Percentiles rank a stretch among this genome's conserved stretches.
Conservation (phyloP, 2,888 invertebrate species). For the Brassicogethes aeneus region DNA sequence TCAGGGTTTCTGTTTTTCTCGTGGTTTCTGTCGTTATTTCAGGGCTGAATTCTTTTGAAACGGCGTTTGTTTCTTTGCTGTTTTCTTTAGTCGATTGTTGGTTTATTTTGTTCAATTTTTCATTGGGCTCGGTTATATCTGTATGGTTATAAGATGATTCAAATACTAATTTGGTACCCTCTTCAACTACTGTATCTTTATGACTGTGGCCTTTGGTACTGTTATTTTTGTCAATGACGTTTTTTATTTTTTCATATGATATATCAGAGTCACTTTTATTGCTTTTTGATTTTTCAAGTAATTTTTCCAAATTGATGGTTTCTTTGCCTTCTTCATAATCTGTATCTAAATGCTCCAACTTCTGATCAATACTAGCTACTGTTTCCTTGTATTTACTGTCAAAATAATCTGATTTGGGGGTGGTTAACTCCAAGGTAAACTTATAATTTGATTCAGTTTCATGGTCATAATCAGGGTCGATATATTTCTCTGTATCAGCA, state of each 20-base stretch:
- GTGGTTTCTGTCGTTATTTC: constrained; percentile 18
- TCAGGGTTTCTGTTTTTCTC: constrained; percentile 18
- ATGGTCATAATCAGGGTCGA: constrained; percentile 19
- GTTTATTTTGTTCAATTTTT: constrained; percentile 7
- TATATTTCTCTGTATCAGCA: constrained; percentile 36
- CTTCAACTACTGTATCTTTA: constrained; percentile 36
- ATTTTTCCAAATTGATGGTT: constrained; percentile 14
- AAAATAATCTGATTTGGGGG: constrained; percentile 47
- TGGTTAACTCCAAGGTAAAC: constrained; percentile 37
- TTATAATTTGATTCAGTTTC: constrained; percentile 1
- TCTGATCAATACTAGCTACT: constrained; percentile 46
- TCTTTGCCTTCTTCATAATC: constrained; percentile 8
- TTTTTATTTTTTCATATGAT: constrained; percentile 28
- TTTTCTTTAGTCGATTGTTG: neutral
- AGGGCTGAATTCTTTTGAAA: constrained; percentile 3
- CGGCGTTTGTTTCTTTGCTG: neutral
- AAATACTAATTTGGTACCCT: constrained; percentile 42
- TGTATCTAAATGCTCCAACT: constrained; percentile 33
- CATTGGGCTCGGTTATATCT: constrained; percentile 38
- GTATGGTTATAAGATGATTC: constrained; percentile 48
- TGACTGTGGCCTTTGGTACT: constrained; percentile 27
- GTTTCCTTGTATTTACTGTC: constrained; percentile 47
- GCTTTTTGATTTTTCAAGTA: constrained; percentile 22
- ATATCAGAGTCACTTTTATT: constrained; percentile 23
- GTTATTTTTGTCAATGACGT: constrained; percentile 26